Percentiles rank a stretch among this genome's conserved stretches.
Conservation (phyloP, 1,140 invertebrate genomes). For the Zaprionus taronus region DNA sequence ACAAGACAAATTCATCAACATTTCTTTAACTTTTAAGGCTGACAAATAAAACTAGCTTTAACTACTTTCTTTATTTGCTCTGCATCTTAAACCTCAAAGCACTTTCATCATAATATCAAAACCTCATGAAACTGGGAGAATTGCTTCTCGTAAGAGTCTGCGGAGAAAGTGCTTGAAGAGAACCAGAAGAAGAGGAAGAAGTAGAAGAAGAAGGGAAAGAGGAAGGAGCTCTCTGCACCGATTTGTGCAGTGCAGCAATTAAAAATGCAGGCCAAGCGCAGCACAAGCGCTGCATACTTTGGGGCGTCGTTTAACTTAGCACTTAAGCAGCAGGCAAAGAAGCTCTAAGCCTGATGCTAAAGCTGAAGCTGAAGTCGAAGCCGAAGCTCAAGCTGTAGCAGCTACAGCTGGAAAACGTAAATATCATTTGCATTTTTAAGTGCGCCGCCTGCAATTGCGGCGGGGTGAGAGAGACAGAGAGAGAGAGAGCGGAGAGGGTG, state of each 20-base stretch:
- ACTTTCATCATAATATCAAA: background rate
- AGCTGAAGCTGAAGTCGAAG: background rate
- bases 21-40: background rate
- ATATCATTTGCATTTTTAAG: conserved; percentile 83
- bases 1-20: background rate
- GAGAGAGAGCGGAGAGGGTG: background rate
- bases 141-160: conserved; percentile 16
- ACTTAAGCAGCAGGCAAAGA: conserved; percentile 59
- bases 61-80: background rate
- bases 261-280: conserved; percentile 68
- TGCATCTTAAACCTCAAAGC: background rate
- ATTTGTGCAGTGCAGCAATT: conserved; percentile 69
- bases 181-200: background rate
- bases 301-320: conserved; percentile 77
- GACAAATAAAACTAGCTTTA: background rate
- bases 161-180: background rate
- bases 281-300: conserved; percentile 45
- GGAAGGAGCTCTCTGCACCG: conserved; percentile 38
- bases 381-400: conserved; percentile 12
- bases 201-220: background rate
- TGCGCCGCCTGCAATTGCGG: conserved; percentile 47
- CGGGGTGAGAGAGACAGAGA: background rate
- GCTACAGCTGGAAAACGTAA: conserved; percentile 57
- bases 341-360: conserved; percentile 10
- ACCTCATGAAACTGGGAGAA: conserved; percentile 16